Evolutionary conservation across 2,888 invertebrate species (phyloP), one percentile per base, ranked within the genome.

Genomic region (Eremobia ochroleuca): DNA sequence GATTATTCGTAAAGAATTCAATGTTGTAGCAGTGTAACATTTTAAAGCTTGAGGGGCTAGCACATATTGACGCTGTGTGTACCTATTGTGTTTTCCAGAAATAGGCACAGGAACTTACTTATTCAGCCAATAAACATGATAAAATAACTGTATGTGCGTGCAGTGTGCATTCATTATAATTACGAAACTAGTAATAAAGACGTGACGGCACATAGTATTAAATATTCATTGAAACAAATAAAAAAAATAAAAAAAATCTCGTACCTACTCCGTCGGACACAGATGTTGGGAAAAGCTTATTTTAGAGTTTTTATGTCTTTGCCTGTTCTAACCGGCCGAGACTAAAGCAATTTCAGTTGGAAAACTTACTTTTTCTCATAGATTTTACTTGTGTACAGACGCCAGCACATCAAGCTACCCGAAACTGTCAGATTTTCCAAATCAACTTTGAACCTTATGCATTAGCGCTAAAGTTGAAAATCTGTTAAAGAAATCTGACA

Each of bases 341-440:
- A 68, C 78, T 74, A 68, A 82, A 78, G 67, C 67, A 78, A 74
- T 78, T 78, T 78, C 40, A 71, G 52, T 78, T 64, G 46, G 78
- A 31, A 70, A 78, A 74, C 71, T 61, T 68, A 74, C 9, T 68
- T 77, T 68, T 77, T 69, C 52, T 71, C 37, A 31, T 59, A 67
- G 46, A 43, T 78, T 62, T 43, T 65, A 59, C 64, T 67, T 72
- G 15, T 64, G 28, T 64, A 68, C 28, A n/a, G n/a, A n/a, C n/a
- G n/a, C n/a, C n/a, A n/a, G n/a, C n/a, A n/a, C n/a, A n/a, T n/a
- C n/a, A n/a, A n/a, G n/a, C n/a, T n/a, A n/a, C n/a, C n/a, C n/a
- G n/a, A n/a, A n/a, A n/a, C n/a, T n/a, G n/a, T n/a, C n/a, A n/a
- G n/a, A n/a, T n/a, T n/a, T n/a, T n/a, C n/a, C n/a, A n/a, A n/a